Percentiles rank a stretch among this genome's conserved stretches.
phyloP scores from a whole-genome alignment of 2,113 vertebrate species.

The Mola mola region DNA sequence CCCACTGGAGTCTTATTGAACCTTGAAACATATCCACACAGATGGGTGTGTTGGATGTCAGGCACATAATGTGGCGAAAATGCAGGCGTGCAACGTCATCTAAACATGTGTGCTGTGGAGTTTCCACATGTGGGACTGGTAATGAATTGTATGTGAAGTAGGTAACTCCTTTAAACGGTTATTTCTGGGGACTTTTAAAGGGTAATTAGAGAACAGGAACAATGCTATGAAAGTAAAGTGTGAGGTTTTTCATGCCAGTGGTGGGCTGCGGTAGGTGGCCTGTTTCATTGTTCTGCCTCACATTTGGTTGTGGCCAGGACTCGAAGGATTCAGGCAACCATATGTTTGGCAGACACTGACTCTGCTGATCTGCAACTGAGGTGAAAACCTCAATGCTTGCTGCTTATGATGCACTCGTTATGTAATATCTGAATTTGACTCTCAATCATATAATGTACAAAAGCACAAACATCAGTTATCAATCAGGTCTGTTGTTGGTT shows the following conservation, averaged over 20 bases:
- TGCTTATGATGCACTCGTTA: slow-evolving; percentile 17
- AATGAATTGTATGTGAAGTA: slow-evolving; percentile 62
- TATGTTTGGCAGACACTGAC: slow-evolving; percentile 47
- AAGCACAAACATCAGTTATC: not conserved
- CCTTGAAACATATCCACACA: not conserved
- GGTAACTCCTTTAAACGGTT: slow-evolving; percentile 58
- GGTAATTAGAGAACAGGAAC: slow-evolving; percentile 68
- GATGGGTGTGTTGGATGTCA: not conserved
- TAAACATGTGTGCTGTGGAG: slow-evolving; percentile 15
- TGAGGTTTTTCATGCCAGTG: slow-evolving; percentile 42
- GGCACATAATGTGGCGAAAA: slow-evolving; percentile 1
- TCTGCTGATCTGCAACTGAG: slow-evolving; percentile 22
- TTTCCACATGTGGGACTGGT: slow-evolving; percentile 53
- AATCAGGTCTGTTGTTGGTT: not conserved
- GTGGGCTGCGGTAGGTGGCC: slow-evolving; percentile 61
- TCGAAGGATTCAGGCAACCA: slow-evolving; percentile 20
- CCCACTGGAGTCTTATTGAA: not conserved
- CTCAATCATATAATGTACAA: not conserved
- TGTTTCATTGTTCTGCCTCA: slow-evolving; percentile 59
- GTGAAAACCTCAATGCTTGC: not conserved
- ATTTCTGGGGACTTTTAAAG: slow-evolving; percentile 68
- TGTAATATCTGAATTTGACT: slow-evolving; percentile 4
- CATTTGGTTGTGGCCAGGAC: slow-evolving; percentile 24
- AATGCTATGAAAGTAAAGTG: slow-evolving; percentile 65
- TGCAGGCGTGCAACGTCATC: not conserved